Evolutionary conservation across 2,888 invertebrate species (phyloP).

Genomic region (Erebia ligea): DNA sequence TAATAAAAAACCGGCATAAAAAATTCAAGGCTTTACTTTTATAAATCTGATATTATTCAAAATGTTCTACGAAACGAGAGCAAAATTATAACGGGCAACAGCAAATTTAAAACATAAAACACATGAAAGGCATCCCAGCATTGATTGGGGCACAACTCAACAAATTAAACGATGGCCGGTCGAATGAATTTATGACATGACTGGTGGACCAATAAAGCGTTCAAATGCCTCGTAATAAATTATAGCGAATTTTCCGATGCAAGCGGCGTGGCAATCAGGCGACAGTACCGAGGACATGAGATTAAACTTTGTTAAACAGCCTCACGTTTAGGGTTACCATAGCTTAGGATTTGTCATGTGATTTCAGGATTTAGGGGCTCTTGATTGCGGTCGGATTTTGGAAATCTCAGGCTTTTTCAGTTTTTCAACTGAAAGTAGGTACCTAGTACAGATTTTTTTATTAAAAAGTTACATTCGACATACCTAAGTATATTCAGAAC

Average conservation of each 20-base stretch:
- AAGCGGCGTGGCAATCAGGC: constrained; percentile 49
- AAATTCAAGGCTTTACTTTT: not conserved
- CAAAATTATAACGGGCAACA: constrained; percentile 8
- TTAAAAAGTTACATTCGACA: too few relatives aligned
- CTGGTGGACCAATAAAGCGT: constrained; percentile 51
- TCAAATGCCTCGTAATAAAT: constrained; percentile 59
- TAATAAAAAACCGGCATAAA: too few relatives aligned
- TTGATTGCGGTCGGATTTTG: too few relatives aligned
- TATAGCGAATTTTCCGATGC: constrained; percentile 63
- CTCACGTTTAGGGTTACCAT: constrained; percentile 47
- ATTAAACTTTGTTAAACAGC: constrained; percentile 80
- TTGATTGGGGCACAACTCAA: constrained; percentile 35
- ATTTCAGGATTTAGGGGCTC: too few relatives aligned
- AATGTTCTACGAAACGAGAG: not conserved
- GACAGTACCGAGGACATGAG: constrained; percentile 69
- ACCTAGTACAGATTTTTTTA: too few relatives aligned
- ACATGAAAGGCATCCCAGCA: constrained; percentile 14
- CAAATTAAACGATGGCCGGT: constrained; percentile 42
- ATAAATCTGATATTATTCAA: not conserved
- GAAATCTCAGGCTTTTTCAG: too few relatives aligned
- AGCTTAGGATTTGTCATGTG: too few relatives aligned
- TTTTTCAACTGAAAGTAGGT: too few relatives aligned
- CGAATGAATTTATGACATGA: constrained; percentile 56
- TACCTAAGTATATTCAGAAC: too few relatives aligned
- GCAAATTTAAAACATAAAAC: constrained; percentile 13